These are phyloP conservation scores for Monodelphis domestica DNA, from an alignment of 2,797 vertebrate species.

Conservation along the genomic window DNA sequence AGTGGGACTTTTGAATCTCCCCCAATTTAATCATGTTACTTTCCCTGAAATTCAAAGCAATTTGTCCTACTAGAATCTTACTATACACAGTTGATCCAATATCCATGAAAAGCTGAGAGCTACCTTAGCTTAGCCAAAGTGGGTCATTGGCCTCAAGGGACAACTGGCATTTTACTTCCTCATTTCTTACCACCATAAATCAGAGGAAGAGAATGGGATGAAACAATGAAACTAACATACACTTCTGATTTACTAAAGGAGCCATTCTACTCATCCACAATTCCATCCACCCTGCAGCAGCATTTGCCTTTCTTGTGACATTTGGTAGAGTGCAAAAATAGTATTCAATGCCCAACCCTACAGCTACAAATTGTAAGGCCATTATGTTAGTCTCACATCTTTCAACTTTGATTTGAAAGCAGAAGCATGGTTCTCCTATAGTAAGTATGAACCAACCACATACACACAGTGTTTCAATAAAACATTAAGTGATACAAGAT, in stretches of 20 bases:
- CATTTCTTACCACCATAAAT: conserved; percentile 30
- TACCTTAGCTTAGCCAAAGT: conserved; percentile 9
- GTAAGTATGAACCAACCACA: conserved; percentile 82
- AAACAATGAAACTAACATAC: neutral
- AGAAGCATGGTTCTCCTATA: conserved; percentile 79
- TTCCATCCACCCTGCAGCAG: conserved; percentile 39
- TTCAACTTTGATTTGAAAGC: conserved; percentile 80
- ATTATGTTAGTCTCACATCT: conserved; percentile 68
- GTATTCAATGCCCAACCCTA: conserved; percentile 21
- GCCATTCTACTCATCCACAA: conserved; percentile 22
- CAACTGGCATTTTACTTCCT: conserved; percentile 13
- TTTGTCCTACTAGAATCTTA: neutral
- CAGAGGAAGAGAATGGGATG: conserved; percentile 13
- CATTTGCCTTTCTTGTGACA: conserved; percentile 50
- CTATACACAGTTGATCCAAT: neutral
- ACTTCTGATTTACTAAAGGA: conserved; percentile 39
- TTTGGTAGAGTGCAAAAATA: conserved; percentile 44
- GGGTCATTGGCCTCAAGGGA: neutral
- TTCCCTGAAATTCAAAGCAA: neutral
- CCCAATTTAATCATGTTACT: neutral
- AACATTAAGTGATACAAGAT: conserved; percentile 83
- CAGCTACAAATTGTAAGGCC: conserved; percentile 42
- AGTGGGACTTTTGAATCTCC: neutral
- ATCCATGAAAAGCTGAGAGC: neutral
- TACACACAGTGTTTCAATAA: conserved; percentile 81